A percentile compares a stretch with the other conserved stretches of the same genome.
phyloP scores from a whole-genome alignment of 37 sponge, comb jelly and placozoan species.

The Petrosia ficiformis region DNA sequence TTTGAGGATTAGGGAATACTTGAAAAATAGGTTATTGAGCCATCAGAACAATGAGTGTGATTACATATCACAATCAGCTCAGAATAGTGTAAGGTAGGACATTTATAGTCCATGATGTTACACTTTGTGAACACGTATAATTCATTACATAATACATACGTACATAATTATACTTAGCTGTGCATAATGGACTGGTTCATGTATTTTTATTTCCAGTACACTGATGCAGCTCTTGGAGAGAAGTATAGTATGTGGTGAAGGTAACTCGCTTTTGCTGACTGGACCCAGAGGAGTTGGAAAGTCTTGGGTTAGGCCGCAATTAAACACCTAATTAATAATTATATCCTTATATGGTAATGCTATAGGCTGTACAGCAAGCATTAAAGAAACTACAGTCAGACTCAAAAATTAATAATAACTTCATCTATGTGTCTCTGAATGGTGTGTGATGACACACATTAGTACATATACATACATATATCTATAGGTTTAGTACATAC shows the following conservation, averaged over 20 bases:
- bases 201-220: conserved; percentile 13
- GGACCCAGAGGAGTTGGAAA: conserved; percentile 86
- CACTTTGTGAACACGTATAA: too few species aligned
- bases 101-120: too few species aligned
- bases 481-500: conserved; percentile 64
- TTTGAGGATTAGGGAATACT: neutral
- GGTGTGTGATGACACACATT: conserved; percentile 47
- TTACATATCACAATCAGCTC: neutral
- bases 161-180: neutral
- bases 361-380: conserved; percentile 47
- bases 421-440: conserved; percentile 55
- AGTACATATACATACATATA: too few species aligned
- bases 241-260: conserved; percentile 60
- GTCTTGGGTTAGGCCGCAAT: conserved; percentile 45
- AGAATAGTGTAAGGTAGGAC: neutral
- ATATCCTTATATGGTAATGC: conserved; percentile 1
- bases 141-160: too few species aligned
- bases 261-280: conserved; percentile 82
- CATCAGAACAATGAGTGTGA: neutral
- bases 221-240: conserved; percentile 54
- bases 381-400: conserved; percentile 11
- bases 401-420: conserved; percentile 27
- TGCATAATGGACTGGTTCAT: neutral
- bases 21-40: neutral
- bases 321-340: neutral